Conservation (phyloP, 2,888 invertebrate genomes). For the Spodoptera exigua region DNA sequence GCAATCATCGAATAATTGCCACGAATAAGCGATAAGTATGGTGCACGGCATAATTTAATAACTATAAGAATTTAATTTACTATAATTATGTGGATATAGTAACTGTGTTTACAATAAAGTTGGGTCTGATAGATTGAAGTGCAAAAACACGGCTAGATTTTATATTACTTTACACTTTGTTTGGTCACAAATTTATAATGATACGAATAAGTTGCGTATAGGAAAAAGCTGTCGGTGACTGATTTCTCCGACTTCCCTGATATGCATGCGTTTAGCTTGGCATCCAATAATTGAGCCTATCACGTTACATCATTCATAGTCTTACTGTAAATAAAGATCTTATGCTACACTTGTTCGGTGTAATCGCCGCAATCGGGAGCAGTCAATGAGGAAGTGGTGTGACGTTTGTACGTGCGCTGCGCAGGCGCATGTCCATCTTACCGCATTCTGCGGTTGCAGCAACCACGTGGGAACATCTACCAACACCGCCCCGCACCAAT, state of each 20-base stretch:
- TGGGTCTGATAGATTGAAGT: too few species aligned
- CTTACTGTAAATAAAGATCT: constrained; percentile 51
- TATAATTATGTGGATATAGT: constrained; percentile 53
- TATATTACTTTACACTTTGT: too few species aligned
- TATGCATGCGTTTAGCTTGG: constrained; percentile 12
- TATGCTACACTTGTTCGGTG: constrained; percentile 44
- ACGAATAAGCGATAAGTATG: constrained; percentile 64
- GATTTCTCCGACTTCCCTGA: neutral
- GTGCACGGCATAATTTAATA: constrained; percentile 68
- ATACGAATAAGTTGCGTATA: too few species aligned
- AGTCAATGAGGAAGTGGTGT: constrained; percentile 75
- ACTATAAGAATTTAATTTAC: constrained; percentile 64
- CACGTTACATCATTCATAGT: constrained; percentile 35
- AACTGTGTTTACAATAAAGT: constrained; percentile 35
- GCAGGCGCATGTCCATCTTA: constrained; percentile 49
- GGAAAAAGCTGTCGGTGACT: neutral
- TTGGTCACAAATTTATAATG: too few species aligned
- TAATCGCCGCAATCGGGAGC: constrained; percentile 65
- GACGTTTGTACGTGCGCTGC: constrained; percentile 57
- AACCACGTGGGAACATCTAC: constrained; percentile 47
- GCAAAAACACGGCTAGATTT: too few species aligned
- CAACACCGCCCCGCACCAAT: constrained; percentile 7
- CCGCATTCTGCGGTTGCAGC: constrained; percentile 54
- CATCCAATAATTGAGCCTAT: constrained; percentile 28
- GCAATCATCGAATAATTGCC: constrained; percentile 67